Conservation (phyloP, 1,140 invertebrate species). For the Drosophila sulfurigaster region DNA sequence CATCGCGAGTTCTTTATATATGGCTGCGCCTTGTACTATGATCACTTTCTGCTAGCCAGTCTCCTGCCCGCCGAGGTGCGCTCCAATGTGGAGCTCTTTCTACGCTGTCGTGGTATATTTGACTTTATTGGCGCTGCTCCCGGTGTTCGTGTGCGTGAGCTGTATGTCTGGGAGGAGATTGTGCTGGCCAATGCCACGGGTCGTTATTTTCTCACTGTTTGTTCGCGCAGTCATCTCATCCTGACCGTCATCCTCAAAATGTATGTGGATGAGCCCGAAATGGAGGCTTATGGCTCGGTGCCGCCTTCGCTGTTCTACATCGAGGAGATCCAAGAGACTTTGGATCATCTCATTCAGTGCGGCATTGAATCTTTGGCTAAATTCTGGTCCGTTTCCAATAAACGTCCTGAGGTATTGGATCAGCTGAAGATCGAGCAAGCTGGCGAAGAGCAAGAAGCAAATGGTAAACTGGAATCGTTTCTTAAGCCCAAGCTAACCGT, state of each 20-base stretch:
- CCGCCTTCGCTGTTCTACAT: slow-evolving; percentile 85
- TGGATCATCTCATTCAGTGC: slow-evolving; percentile 89
- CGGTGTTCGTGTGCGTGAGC: slow-evolving; percentile 87
- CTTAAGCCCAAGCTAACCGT: slow-evolving; percentile 86
- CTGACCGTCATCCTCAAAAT: slow-evolving; percentile 90
- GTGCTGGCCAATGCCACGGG: slow-evolving; percentile 85
- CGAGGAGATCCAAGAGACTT: slow-evolving; percentile 89
- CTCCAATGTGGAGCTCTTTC: slow-evolving; percentile 89
- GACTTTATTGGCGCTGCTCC: slow-evolving; percentile 87
- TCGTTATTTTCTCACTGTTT: slow-evolving; percentile 90
- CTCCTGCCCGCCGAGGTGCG: slow-evolving; percentile 90
- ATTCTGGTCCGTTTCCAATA: slow-evolving; percentile 87
- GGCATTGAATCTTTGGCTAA: slow-evolving; percentile 87
- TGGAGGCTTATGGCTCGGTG: slow-evolving; percentile 62
- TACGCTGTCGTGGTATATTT: slow-evolving; percentile 89
- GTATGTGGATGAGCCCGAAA: slow-evolving; percentile 85
- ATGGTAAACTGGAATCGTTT: slow-evolving; percentile 85
- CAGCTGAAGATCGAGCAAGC: slow-evolving; percentile 35
- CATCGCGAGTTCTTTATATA: slow-evolving; percentile 91
- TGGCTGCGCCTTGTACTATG: slow-evolving; percentile 90
- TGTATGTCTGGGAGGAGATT: slow-evolving; percentile 92
- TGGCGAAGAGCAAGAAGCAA: slow-evolving; percentile 53
- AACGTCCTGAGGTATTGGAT: slow-evolving; percentile 85
- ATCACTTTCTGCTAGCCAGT: slow-evolving; percentile 89
- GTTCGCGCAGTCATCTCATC: slow-evolving; percentile 90